Evolutionary conservation across 2,888 invertebrate genomes (phyloP), one percentile per base, ranked within the genome.

Genomic region (Andrena bicolor): DNA sequence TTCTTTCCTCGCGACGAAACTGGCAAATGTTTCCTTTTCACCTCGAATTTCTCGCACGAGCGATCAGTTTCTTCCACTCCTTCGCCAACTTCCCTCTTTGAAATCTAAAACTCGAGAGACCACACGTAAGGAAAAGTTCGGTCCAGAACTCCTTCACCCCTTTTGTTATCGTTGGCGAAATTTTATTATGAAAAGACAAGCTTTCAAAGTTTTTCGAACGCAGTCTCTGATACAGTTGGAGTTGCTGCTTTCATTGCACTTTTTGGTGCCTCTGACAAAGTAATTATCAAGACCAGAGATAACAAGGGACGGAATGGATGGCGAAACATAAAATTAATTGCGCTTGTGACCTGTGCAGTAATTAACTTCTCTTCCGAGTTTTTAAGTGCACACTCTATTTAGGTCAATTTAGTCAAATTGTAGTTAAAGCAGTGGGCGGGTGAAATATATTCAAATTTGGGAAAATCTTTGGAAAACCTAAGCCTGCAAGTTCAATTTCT

Each of bases 101-200:
- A 35, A 6, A 70, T 13, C 30, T 56, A 23, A 58, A 70, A 58
- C n/a, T 69, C 32, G 10, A 13, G 41, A 28, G 26, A 1, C 16
- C 23, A 10, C 23, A 7, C 6, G 13, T 20, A 4, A 48, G 2
- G 41, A 41, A 32, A 60, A 26, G 20, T n/a, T n/a, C 6, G 58
- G n/a, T 20, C 48, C 8, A 13, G 26, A 32, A 61, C 13, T 71
- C 48, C 61, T 23, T 49, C 23, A 23, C 56, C 49, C 13, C 7
- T 35, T 69, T 48, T 30, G 53, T 69, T 41, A 30, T 49, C 35
- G 58, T 48, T 51, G n/a, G 26, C 56, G 69, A 69, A 63, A 76
- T 76, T 76, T 32, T 30, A 8, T 49, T 20, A 35, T 1, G 0
- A 20, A 56, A 4, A 48, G 13, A 65, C 61, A 28, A 23, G 63